Percentiles rank a stretch among this genome's conserved stretches.
These are phyloP conservation scores for Drosophila ustulata DNA, from an alignment of 2,888 invertebrate genomes.

Conservation along the genomic window DNA sequence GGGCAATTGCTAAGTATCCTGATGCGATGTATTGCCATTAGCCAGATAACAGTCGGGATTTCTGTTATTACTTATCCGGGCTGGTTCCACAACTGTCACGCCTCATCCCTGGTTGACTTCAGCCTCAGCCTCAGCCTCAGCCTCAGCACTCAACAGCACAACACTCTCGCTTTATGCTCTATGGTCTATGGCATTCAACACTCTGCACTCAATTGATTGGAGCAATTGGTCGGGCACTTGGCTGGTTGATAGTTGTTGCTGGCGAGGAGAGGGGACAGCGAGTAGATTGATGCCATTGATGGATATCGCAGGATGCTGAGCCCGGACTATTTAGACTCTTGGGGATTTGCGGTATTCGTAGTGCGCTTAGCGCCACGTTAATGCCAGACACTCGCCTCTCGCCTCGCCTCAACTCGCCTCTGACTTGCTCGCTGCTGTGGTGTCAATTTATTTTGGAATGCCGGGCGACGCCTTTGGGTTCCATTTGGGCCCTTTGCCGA, in stretches of 20 bases:
- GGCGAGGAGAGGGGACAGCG: background rate
- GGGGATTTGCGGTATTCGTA: constrained; percentile 49
- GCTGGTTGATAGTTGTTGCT: background rate
- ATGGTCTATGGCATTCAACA: constrained; percentile 22
- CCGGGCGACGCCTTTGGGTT: constrained; percentile 28
- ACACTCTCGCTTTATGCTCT: constrained; percentile 9
- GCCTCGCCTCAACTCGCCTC: background rate
- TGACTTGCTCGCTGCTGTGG: constrained; percentile 19
- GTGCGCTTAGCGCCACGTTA: constrained; percentile 48
- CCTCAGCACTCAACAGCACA: constrained; percentile 44
- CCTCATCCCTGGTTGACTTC: constrained; percentile 47
- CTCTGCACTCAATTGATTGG: constrained; percentile 63
- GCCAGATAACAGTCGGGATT: constrained; percentile 31
- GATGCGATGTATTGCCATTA: constrained; percentile 38
- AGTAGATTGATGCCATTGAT: constrained; percentile 64
- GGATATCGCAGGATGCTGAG: constrained; percentile 58
- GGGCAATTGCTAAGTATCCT: constrained; percentile 24
- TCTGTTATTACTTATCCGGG: constrained; percentile 41
- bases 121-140: constrained; percentile 1
- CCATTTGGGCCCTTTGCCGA: constrained; percentile 39
- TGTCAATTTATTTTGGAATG: constrained; percentile 61
- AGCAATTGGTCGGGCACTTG: constrained; percentile 38
- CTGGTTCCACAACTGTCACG: constrained; percentile 34
- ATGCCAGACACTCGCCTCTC: constrained; percentile 27
- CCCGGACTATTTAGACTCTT: constrained; percentile 41